Base-by-base conservation (phyloP, 2,113 vertebrate species). In the Chionomys nivalis region DNA sequence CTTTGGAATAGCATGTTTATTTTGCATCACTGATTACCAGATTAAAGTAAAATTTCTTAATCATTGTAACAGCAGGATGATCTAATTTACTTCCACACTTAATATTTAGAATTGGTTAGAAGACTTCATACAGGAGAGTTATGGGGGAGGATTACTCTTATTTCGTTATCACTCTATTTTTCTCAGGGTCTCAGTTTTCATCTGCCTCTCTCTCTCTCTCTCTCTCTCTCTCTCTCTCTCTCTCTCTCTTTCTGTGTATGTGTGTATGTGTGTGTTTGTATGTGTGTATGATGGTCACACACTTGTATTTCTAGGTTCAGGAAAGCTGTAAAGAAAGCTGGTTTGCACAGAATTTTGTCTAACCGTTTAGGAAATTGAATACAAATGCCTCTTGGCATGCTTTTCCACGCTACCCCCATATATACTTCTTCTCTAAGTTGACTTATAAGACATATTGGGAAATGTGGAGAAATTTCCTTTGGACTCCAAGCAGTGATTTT, bases 401-500 rank as follows among this genome's bases (percentile, higher is more conserved):
- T 23, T 93, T 93, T 87, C 26, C 1, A 58, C 52, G 13, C 86
- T 19, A 3, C 76, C 36, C 3, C 7, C 12, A 3, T 42, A 5
- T 75, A 90, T 65, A 2, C 1, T 1, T 66, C 16, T 82, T 24
- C 81, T 94, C 16, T 81, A 68, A 72, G 63, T 81, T 96, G 94
- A 90, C 42, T 93, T 96, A 44, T 11, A 86, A 92, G 52, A 76
- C 28, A 92, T 89, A 44, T 33, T 85, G 77, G 61, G 8, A 36
- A 92, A 95, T 73, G 44, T 55, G 17, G 49, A 77, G n/a, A 96
- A 90, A 97, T 90, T 91, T 76, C 36, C 90, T 85, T 96, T 72
- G 87, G 66, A 94, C 77, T 75, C n/a, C 78, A 89, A 92, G 94
- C 61, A 75, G 63, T 95, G 96, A 97, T 96, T 91, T 78, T 97